Evolutionary conservation across 2,888 invertebrate species (phyloP).

Genomic region (Scrobipalpa costella): DNA sequence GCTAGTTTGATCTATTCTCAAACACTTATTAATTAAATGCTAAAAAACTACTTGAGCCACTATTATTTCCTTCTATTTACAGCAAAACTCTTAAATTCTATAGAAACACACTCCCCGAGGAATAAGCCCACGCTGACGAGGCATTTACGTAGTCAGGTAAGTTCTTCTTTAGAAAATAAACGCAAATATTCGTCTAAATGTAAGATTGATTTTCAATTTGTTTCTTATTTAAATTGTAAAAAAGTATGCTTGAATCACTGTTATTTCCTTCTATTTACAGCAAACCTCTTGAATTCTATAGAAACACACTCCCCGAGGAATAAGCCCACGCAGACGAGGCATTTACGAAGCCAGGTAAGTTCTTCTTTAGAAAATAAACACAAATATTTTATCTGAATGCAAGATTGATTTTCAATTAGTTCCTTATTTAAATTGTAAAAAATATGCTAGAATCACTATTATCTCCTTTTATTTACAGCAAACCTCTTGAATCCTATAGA

Average conservation of each 20-base stretch:
- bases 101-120: constrained; percentile 14
- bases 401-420: too few relatives aligned
- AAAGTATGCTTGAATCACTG: too few relatives aligned
- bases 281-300: neutral
- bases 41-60: too few relatives aligned
- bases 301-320: constrained; percentile 17
- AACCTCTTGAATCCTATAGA: neutral
- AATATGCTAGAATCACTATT: too few relatives aligned
- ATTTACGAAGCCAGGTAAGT: constrained; percentile 22
- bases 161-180: constrained; percentile 23
- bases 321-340: constrained; percentile 23
- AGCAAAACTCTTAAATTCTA: too few relatives aligned
- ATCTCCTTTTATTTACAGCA: neutral
- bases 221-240: too few relatives aligned
- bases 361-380: constrained; percentile 22
- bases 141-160: constrained; percentile 21
- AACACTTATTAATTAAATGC: too few relatives aligned
- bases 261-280: too few relatives aligned
- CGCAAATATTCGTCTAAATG: constrained; percentile 22
- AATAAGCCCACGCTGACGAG: constrained; percentile 23
- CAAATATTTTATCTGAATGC: constrained; percentile 23
- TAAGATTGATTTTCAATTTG: too few relatives aligned
- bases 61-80: too few relatives aligned
- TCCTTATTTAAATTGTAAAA: too few relatives aligned
- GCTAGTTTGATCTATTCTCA: too few relatives aligned